Conservation (phyloP, 2,113 vertebrate species). For the Corythaeola cristata region DNA sequence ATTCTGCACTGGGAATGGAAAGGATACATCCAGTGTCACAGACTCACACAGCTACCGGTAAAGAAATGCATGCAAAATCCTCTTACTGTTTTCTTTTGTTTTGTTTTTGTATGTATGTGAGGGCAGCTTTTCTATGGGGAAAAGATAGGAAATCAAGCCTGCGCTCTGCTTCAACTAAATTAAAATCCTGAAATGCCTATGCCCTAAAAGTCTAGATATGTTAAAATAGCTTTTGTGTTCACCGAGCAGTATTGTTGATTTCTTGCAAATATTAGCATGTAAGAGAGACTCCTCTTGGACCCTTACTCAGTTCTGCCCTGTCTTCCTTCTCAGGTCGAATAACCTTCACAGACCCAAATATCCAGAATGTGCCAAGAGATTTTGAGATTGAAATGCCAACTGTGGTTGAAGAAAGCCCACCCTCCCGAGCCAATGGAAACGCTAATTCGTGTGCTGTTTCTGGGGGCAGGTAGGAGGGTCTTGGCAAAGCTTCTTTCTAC, state of each 20-base stretch:
- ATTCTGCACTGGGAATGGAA: constrained; percentile 86
- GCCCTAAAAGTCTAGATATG: not conserved
- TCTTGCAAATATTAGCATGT: not conserved
- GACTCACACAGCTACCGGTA: constrained; percentile 95
- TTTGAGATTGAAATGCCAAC: constrained; percentile 93
- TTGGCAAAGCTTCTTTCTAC: not conserved
- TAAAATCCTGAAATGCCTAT: not conserved
- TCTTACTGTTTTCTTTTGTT: not conserved
- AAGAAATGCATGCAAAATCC: not conserved
- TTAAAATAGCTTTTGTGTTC: not conserved
- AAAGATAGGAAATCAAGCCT: not conserved
- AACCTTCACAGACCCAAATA: constrained; percentile 93
- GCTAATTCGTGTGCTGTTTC: not conserved
- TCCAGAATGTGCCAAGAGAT: constrained; percentile 96
- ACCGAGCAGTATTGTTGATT: not conserved
- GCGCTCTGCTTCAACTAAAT: not conserved
- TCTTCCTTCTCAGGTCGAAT: constrained; percentile 83
- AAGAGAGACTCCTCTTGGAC: not conserved
- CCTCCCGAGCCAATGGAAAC: constrained; percentile 69
- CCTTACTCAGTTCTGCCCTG: not conserved
- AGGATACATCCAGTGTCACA: constrained; percentile 90
- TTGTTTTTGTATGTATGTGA: too few species aligned
- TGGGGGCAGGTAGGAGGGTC: constrained; percentile 61
- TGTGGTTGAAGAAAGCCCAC: constrained; percentile 85
- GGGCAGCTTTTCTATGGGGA: not conserved